Percentiles rank a stretch among this genome's conserved stretches.
phyloP scores from a whole-genome alignment of 1,140 invertebrate species.

The Microplitis mediator region DNA sequence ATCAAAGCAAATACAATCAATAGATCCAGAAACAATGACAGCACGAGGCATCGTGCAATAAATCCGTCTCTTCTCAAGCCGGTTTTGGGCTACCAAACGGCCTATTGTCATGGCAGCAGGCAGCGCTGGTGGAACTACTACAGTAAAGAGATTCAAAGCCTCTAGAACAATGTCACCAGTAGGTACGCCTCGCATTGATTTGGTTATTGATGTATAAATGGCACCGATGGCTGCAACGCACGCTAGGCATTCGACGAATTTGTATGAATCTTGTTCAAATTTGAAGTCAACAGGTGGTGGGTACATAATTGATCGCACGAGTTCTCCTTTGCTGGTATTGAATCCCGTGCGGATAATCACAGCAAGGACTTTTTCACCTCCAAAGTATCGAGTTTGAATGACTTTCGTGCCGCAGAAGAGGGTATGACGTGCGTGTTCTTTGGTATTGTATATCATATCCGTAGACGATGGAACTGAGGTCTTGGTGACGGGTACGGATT shows the following conservation, averaged over 20 bases:
- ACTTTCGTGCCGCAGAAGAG: slow-evolving; percentile 94
- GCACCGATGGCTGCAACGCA: slow-evolving; percentile 73
- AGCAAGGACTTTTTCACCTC: slow-evolving; percentile 77
- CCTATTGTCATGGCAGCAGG: slow-evolving; percentile 95
- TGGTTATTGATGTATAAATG: slow-evolving; percentile 73
- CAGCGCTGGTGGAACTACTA: slow-evolving; percentile 91
- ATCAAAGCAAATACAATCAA: slow-evolving; percentile 95
- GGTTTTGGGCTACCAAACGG: slow-evolving; percentile 79
- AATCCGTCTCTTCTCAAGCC: slow-evolving; percentile 79
- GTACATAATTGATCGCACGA: slow-evolving; percentile 90
- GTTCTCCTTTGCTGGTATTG: slow-evolving; percentile 85
- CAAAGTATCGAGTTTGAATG: slow-evolving; percentile 93
- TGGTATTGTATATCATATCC: slow-evolving; percentile 72
- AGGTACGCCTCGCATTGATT: slow-evolving; percentile 60
- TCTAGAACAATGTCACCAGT: slow-evolving; percentile 54
- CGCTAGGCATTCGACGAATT: slow-evolving; percentile 77
- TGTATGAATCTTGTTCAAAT: slow-evolving; percentile 90
- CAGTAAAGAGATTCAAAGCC: slow-evolving; percentile 90
- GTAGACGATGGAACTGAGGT: slow-evolving; percentile 77
- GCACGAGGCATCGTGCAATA: slow-evolving; percentile 90
- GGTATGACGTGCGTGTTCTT: slow-evolving; percentile 87
- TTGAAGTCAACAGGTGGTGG: slow-evolving; percentile 91
- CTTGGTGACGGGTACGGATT: slow-evolving; percentile 91
- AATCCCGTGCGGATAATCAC: slow-evolving; percentile 88
- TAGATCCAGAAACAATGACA: slow-evolving; percentile 88